Base-by-base conservation (phyloP, 2,888 invertebrate species). In the Rotaria macrura region DNA sequence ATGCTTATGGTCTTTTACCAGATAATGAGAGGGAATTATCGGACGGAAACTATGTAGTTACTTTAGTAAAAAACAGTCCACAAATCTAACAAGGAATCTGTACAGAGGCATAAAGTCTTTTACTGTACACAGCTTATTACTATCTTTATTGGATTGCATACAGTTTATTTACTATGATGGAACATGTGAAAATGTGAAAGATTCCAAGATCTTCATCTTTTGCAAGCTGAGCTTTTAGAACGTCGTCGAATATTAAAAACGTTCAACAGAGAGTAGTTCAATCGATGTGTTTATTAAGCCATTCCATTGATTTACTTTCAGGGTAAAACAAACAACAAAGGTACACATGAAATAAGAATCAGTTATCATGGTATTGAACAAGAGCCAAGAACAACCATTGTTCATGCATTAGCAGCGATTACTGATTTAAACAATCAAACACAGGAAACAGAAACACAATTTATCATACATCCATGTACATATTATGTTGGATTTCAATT, bases 401-500 rank as follows among this genome's bases (percentile, higher is more conserved):
- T 79, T 79, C 74, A 40, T 79, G 43, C 74, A 79, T 23, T 38
- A 43, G 40, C 74, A 43, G 74, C 74, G 9, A 79, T 79, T 79
- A 79, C 74, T 43, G 74, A 79, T 79, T 79, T 79, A 43, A 79
- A 79, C 25, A 43, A 79, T 79, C 74, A 79, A 79, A 79, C 74
- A 23, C 74, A 79, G 38, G 74, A 79, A 79, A 79, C 74, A 79
- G 23, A 79, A 79, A 79, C 43, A 79, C 74, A 79, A 43, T 79
- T 38, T 79, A 29, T 79, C 38, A 43, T 79, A 29, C 74, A 79
- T 79, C 74, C 74, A 79, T 79, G 25, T 23, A 79, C 43, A 43
- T 79, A 79, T 43, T 79, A 79, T 79, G 74, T 79, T 20, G 74
- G 74, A 79, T 79, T 79, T 79, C 38, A 79, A 79, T 40, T 79